A percentile compares a stretch with the other conserved stretches of the same genome.
Conservation (phyloP, 2,113 vertebrate genomes). For the Hippolais icterina region DNA sequence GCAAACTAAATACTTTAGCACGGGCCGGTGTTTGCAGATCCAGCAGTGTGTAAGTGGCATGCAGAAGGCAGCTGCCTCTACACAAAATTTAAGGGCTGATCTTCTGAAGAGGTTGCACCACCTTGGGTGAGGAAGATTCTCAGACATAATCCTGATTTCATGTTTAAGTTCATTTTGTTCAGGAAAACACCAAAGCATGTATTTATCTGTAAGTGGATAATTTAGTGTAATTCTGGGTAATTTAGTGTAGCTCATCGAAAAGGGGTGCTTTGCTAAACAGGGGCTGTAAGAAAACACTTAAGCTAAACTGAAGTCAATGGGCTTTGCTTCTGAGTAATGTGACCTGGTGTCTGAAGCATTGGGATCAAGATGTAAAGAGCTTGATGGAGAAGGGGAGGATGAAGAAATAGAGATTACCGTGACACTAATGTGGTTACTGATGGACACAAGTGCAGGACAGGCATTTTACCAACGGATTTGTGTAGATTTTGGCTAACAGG, state of each 20-base stretch:
- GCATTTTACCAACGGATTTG: not conserved
- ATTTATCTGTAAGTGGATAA: not conserved
- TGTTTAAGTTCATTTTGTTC: not conserved
- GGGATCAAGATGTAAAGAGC: not conserved
- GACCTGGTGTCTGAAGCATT: not conserved
- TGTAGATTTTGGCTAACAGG: not conserved
- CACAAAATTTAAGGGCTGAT: not conserved
- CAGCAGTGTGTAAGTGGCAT: fast-evolving
- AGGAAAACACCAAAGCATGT: not conserved
- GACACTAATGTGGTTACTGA: not conserved
- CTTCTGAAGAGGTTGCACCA: not conserved
- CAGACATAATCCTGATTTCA: not conserved
- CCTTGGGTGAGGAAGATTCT: not conserved
- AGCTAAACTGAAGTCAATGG: not conserved
- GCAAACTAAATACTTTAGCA: not conserved
- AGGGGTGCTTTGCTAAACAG: not conserved
- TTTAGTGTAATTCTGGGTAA: not conserved
- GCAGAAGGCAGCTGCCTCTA: not conserved
- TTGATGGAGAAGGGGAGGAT: not conserved
- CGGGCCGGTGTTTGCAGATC: not conserved
- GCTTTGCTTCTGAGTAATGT: not conserved
- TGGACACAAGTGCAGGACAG: fast-evolving
- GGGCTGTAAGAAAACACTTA: not conserved
- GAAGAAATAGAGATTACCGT: not conserved
- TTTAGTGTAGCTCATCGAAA: not conserved